Conservation (phyloP, 2,113 vertebrate genomes). For the Lepus americanus region DNA sequence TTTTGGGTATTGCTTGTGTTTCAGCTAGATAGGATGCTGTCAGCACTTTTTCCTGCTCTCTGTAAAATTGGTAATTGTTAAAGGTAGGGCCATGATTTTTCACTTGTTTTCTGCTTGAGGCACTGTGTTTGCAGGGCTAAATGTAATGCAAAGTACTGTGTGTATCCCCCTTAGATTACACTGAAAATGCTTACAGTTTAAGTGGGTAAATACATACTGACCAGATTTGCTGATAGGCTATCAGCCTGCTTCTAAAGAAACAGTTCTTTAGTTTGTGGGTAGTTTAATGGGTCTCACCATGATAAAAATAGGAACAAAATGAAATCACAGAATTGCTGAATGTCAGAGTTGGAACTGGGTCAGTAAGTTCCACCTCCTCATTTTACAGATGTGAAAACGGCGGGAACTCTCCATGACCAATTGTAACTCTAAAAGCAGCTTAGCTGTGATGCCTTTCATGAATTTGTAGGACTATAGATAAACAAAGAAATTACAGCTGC, state of each 20-base stretch:
- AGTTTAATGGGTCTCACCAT: constrained; percentile 7
- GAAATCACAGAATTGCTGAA: constrained; percentile 45
- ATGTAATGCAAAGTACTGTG: neutral
- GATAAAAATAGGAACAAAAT: constrained; percentile 41
- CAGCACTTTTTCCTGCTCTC: constrained; percentile 28
- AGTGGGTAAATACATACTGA: constrained; percentile 47
- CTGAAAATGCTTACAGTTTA: constrained; percentile 21
- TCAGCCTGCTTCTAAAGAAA: constrained; percentile 23
- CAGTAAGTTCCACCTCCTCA: neutral
- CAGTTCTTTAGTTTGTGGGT: constrained; percentile 34
- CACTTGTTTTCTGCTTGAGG: constrained; percentile 38
- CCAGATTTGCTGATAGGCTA: neutral
- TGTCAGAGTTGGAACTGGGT: neutral
- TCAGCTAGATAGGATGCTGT: constrained; percentile 69
- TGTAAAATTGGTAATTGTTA: constrained; percentile 63
- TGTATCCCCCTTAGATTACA: neutral
- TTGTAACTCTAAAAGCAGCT: neutral
- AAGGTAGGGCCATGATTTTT: constrained; percentile 47
- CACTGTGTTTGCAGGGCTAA: constrained; percentile 6
- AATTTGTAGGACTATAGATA: neutral
- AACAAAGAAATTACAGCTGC: constrained; percentile 5
- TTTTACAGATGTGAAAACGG: neutral
- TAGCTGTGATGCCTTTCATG: constrained; percentile 26
- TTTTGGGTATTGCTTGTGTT: constrained; percentile 61
- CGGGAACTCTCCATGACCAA: neutral